A percentile compares a stretch with the other conserved stretches of the same genome.
These are phyloP conservation scores for Cephonodes hylas DNA, from an alignment of 2,888 invertebrate genomes.

Conservation along the genomic window DNA sequence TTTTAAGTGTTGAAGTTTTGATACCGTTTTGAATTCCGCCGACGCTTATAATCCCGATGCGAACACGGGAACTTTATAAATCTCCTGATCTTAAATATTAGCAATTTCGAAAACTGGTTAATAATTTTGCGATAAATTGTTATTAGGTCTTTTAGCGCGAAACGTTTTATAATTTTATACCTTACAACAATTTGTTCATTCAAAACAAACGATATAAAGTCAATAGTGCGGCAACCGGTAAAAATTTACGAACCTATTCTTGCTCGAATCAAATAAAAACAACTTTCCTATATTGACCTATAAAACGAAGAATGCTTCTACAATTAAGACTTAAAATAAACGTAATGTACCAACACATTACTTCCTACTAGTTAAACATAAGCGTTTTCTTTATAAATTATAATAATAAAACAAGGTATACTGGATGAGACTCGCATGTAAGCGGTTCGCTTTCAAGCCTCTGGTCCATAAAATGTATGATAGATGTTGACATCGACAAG, in stretches of 20 bases:
- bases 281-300: not conserved
- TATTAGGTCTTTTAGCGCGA: not conserved
- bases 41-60: slow-evolving; percentile 48
- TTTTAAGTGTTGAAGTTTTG: slow-evolving; percentile 63
- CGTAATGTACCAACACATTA: not conserved
- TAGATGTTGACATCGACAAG: slow-evolving; percentile 69
- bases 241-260: not conserved
- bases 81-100: slow-evolving; percentile 57
- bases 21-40: slow-evolving; percentile 52
- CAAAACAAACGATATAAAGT: not conserved
- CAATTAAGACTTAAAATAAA: slow-evolving; percentile 9
- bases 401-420: slow-evolving; percentile 40
- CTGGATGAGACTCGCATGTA: slow-evolving; percentile 62
- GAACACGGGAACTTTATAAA: slow-evolving; percentile 52
- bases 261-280: not conserved
- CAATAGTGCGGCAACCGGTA: not conserved
- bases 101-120: slow-evolving; percentile 6
- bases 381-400: slow-evolving; percentile 20
- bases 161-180: not conserved
- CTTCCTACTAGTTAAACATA: slow-evolving; percentile 6
- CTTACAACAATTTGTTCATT: not conserved
- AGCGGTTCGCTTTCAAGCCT: slow-evolving; percentile 68
- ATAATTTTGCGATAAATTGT: not conserved
- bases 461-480: slow-evolving; percentile 75
- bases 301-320: not conserved